Evolutionary conservation across 2,888 invertebrate species (phyloP), one percentile per base, ranked within the genome.

Genomic region (Dryococelus australis): DNA sequence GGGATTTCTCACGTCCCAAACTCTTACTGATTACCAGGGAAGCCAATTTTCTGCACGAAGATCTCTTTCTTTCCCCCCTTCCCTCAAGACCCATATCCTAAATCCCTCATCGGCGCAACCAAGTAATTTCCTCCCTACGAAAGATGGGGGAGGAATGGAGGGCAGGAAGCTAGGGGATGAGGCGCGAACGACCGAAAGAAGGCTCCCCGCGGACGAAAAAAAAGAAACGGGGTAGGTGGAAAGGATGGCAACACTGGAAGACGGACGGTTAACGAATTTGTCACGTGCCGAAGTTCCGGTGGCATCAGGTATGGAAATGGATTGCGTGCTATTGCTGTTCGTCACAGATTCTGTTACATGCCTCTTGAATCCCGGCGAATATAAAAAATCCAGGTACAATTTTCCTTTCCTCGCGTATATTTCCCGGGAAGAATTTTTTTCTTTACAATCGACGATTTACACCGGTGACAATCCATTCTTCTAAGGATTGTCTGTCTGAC

Each of bases 11-110:
- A 13, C 24, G 65, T 65, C 65, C 65, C 65, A 65, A 65, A 65
- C 65, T 65, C 65, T 65, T 65, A 65, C 65, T 65, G 65, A 65
- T 65, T 65, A 65, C 65, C 65, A 65, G 65, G 65, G 65, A 65
- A 65, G 65, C 65, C 65, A 65, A 65, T 65, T 65, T 65, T 24
- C 65, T 24, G 65, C 65, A 6, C 65, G 65, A 16, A 65, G 65
- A 65, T 65, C 65, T 65, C 65, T 12, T 65, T 65, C 20, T 65
- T 65, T 24, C 65, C 65, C 65, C n/a, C n/a, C n/a, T n/a, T n/a
- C n/a, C n/a, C n/a, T n/a, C 10, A 65, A 65, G 47, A 6, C 65
- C 65, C 20, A 13, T 65, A 6, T 24, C 65, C 65, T 20, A 24
- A 65, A 65, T 47, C 47, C 47, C 47, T 47, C 47, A 47, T 47